These are phyloP conservation scores for Nomia melanderi DNA, from an alignment of 1,140 invertebrate species.

Conservation along the genomic window DNA sequence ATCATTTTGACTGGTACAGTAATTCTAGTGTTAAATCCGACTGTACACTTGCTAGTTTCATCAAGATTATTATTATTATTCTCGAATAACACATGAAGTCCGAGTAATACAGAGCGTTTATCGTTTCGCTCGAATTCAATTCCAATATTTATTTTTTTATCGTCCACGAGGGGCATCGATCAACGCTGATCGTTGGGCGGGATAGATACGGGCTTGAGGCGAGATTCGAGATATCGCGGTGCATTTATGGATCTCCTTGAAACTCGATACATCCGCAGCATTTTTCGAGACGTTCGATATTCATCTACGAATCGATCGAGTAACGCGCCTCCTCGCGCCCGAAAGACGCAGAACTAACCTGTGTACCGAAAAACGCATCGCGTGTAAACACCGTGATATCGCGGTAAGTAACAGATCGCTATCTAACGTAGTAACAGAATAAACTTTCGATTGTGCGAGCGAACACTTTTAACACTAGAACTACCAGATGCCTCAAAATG, in stretches of 20 bases:
- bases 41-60: too few relatives aligned
- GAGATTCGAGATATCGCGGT: slow-evolving; percentile 13
- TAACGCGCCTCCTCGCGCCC: neutral
- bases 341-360: neutral
- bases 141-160: slow-evolving; percentile 8
- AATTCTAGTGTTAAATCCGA: too few relatives aligned
- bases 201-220: too few relatives aligned
- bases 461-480: slow-evolving; percentile 30
- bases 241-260: slow-evolving; percentile 17
- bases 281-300: neutral
- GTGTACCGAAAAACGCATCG: slow-evolving; percentile 17
- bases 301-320: slow-evolving; percentile 15
- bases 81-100: too few relatives aligned
- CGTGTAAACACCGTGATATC: slow-evolving; percentile 39
- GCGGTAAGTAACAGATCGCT: slow-evolving; percentile 23
- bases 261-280: neutral
- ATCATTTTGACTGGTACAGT: too few relatives aligned
- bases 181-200: neutral
- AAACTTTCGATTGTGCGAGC: slow-evolving; percentile 31
- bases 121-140: slow-evolving; percentile 3
- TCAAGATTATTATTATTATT: too few relatives aligned
- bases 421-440: slow-evolving; percentile 26
- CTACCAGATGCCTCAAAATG: too few relatives aligned
- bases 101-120: too few relatives aligned
- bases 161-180: neutral